phyloP scores from a whole-genome alignment of 2,888 invertebrate genomes.

The Drosophila atripex region DNA sequence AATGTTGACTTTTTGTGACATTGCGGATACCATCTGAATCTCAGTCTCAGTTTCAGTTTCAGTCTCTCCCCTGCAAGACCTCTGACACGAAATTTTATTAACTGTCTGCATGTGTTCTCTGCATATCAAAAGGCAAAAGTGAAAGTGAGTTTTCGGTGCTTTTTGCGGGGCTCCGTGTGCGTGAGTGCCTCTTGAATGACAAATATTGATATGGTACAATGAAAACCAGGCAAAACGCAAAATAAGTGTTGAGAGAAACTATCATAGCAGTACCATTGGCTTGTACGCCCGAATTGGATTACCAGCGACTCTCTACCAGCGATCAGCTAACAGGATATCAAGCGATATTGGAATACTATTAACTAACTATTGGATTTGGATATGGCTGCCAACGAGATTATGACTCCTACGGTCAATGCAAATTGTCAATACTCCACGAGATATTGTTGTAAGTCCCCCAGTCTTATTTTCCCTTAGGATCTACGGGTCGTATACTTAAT shows the following conservation, averaged over 20 bases:
- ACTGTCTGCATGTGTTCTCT: constrained; percentile 68
- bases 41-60: constrained; percentile 14
- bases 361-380: constrained; percentile 52
- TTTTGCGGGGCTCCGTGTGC: constrained; percentile 50
- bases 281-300: constrained; percentile 36
- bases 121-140: constrained; percentile 74
- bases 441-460: constrained; percentile 83
- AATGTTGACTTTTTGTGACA: constrained; percentile 68
- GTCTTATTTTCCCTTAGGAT: background rate
- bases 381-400: constrained; percentile 82
- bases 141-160: constrained; percentile 64
- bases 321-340: constrained; percentile 49
- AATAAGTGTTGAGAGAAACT: constrained; percentile 66
- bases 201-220: constrained; percentile 64
- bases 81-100: constrained; percentile 39
- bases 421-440: constrained; percentile 84
- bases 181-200: constrained; percentile 74
- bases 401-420: constrained; percentile 82
- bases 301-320: constrained; percentile 10
- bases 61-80: constrained; percentile 11
- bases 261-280: constrained; percentile 33
- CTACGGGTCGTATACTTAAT: constrained; percentile 16
- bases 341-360: constrained; percentile 26
- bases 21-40: constrained; percentile 49
- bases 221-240: constrained; percentile 62